A percentile compares a stretch with the other conserved stretches of the same genome.
Evolutionary conservation across 2,888 invertebrate genomes (phyloP).

Genomic region (Neria commutata): DNA sequence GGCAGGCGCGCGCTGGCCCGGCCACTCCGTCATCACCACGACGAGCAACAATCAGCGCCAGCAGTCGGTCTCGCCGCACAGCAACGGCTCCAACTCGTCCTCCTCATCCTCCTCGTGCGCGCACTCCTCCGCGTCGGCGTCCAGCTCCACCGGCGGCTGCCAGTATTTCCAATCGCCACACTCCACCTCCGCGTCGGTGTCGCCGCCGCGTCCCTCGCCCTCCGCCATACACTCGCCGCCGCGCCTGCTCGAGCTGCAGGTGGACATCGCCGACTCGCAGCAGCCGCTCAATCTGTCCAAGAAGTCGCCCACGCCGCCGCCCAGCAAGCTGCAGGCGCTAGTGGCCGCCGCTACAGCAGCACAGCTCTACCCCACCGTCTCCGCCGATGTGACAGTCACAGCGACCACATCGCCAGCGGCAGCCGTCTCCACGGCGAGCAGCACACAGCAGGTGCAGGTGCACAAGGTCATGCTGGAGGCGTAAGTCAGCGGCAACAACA

Average conservation of each 20-base stretch:
- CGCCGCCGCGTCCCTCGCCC: constrained; percentile 61
- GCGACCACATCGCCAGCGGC: constrained; percentile 40
- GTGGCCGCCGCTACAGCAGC: constrained; percentile 55
- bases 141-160: constrained; percentile 39
- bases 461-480: constrained; percentile 71
- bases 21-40: constrained; percentile 69
- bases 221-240: constrained; percentile 48
- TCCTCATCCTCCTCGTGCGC: constrained; percentile 51
- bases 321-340: constrained; percentile 61
- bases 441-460: constrained; percentile 49
- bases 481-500: constrained; percentile 62
- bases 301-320: constrained; percentile 79
- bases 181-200: constrained; percentile 63
- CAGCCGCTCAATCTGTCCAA: constrained; percentile 90
- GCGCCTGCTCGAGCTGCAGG: constrained; percentile 77
- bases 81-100: constrained; percentile 45
- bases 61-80: constrained; percentile 60
- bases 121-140: constrained; percentile 55
- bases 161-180: constrained; percentile 63
- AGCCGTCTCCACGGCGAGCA: constrained; percentile 32
- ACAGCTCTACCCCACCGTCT: constrained; percentile 57
- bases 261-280: constrained; percentile 80
- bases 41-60: constrained; percentile 64
- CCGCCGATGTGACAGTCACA: constrained; percentile 61
- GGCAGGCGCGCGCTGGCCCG: constrained; percentile 54